A percentile compares a stretch with the other conserved stretches of the same genome.
Evolutionary conservation across 2,797 vertebrate genomes (phyloP).

Genomic region (Discoglossus pictus): DNA sequence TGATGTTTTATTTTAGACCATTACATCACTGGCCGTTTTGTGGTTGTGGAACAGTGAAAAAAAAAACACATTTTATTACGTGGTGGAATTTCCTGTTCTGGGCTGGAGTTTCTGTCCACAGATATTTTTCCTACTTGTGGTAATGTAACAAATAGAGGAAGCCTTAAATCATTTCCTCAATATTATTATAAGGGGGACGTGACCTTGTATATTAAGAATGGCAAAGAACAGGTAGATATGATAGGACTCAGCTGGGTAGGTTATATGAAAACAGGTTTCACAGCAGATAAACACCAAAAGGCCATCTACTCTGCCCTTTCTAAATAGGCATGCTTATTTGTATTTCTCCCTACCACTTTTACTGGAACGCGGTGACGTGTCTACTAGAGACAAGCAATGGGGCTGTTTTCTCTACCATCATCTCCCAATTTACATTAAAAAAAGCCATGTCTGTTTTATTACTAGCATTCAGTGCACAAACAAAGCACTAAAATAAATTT

Average conservation of each 20-base stretch:
- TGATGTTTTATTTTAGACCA: neutral
- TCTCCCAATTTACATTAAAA: no score
- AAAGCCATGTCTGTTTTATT: no score
- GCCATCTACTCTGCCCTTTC: no score
- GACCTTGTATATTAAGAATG: constrained; percentile 12
- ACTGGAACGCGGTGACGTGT: no score
- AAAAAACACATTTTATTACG: constrained; percentile 29
- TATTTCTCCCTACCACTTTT: no score
- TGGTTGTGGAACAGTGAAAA: constrained; percentile 19
- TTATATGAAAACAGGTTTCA: no score
- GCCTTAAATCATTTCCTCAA: constrained; percentile 25
- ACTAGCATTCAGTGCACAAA: no score
- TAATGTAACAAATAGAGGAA: constrained; percentile 34
- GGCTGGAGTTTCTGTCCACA: constrained; percentile 9
- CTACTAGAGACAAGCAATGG: no score
- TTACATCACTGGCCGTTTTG: constrained; percentile 20
- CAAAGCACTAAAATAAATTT: no score
- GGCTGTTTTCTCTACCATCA: no score
- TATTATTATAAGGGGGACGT: constrained; percentile 9
- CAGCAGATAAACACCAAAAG: no score
- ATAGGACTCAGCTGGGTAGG: neutral
- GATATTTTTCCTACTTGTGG: constrained; percentile 11
- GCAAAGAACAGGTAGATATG: constrained; percentile 6
- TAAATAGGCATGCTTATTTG: no score
- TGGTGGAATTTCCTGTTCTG: constrained; percentile 21